Evolutionary conservation across 2,113 vertebrate genomes (phyloP), one percentile per base, ranked within the genome.

Genomic region (Microtus pennsylvanicus): DNA sequence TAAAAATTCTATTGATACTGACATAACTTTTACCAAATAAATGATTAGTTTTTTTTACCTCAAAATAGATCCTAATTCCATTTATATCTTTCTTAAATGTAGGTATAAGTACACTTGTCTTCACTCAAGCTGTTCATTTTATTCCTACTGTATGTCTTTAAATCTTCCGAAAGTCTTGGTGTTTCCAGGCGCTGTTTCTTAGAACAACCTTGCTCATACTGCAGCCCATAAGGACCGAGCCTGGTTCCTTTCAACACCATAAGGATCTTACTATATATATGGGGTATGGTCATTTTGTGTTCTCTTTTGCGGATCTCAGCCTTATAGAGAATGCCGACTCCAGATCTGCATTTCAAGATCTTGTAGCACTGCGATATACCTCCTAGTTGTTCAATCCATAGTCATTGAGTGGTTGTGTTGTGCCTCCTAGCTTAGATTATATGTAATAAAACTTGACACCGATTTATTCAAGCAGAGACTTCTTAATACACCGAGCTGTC

Each of bases 401-500:
- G 94, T 58, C 83, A 65, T 85, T 90, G 78, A 92, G 30, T 75
- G 78, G 38, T 91, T 97, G 96, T 90, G 93, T 75, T 96, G 55
- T 63, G 30, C 63, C 93, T 93, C 1, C 13, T 93, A 26, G 1
- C 61, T 94, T n/a, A 0, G 77, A 90, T 91, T 97, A 33, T 85
- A 77, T 2, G 0, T 94, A 97, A 98, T 97, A 85, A 94, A 93
- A 95, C 95, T 75, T 97, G 98, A 97, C 96, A 97, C 67, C 87
- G 80, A 96, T 95, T 0, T 0, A 98, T 98, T 97, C 95, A 70
- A 88, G 69, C 82, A 97, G 74, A 94, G 95, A 89, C 90, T 81
- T 96, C 94, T 97, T 93, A 94, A 96, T 98, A 96, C 77, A 76
- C 82, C 96, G 78, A 96, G 91, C 96, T 1, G 6, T 97, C 96